phyloP scores from a whole-genome alignment of 2,113 vertebrate species.

The Neodontobutis hainanensis region DNA sequence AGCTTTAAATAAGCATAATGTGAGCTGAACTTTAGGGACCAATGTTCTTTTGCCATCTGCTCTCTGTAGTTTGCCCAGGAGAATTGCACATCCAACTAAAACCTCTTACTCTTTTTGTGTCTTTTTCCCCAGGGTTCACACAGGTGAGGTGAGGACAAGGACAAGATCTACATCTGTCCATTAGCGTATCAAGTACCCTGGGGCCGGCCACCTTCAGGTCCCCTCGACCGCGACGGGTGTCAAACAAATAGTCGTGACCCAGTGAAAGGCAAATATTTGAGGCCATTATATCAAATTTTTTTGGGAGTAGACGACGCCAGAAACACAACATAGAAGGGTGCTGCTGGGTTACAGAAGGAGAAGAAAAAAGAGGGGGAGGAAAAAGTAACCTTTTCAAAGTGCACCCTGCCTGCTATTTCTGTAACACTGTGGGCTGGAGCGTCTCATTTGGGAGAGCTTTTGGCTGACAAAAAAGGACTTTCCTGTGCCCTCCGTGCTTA shows the following conservation, averaged over 20 bases:
- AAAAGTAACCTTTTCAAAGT: constrained; percentile 65
- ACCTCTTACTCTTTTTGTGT: constrained; percentile 38
- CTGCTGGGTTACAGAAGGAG: constrained; percentile 44
- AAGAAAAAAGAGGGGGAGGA: constrained; percentile 50
- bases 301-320: constrained; percentile 43
- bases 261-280: constrained; percentile 75
- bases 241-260: constrained; percentile 65
- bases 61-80: constrained; percentile 25
- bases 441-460: constrained; percentile 75
- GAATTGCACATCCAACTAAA: constrained; percentile 49
- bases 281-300: constrained; percentile 66
- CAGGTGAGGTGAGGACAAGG: constrained; percentile 61
- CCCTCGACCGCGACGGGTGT: constrained; percentile 48
- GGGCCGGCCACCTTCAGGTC: constrained; percentile 64
- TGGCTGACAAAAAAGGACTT: constrained; percentile 71
- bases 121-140: constrained; percentile 41
- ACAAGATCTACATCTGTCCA: constrained; percentile 48
- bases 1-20: constrained; percentile 49
- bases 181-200: constrained; percentile 53
- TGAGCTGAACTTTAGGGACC: constrained; percentile 35
- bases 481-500: constrained; percentile 62
- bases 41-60: constrained; percentile 55
- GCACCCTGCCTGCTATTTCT: constrained; percentile 75
- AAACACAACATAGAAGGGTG: constrained; percentile 59
- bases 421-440: constrained; percentile 74